A percentile compares a stretch with the other conserved stretches of the same genome.
phyloP scores from a whole-genome alignment of 2,888 invertebrate genomes.

The Mamestra brassicae region DNA sequence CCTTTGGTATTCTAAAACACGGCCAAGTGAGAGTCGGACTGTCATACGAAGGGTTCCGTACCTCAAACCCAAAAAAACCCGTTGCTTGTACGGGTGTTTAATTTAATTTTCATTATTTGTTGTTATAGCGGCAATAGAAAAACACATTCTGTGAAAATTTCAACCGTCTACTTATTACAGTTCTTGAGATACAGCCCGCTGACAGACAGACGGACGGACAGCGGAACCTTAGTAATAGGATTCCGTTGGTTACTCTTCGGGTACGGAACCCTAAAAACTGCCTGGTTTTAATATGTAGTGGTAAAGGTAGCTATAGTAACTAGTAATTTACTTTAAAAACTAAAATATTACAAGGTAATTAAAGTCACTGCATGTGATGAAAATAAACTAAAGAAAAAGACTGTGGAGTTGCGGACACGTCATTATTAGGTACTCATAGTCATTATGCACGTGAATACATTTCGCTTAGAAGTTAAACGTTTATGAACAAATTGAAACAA shows the following conservation, averaged over 20 bases:
- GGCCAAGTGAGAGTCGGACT: too few species aligned
- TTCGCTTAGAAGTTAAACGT: not conserved
- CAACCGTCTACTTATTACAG: too few species aligned
- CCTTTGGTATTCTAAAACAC: not conserved
- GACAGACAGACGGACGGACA: too few species aligned
- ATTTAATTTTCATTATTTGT: too few species aligned
- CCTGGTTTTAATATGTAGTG: not conserved
- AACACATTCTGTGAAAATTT: too few species aligned
- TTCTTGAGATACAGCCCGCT: too few species aligned
- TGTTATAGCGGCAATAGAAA: too few species aligned
- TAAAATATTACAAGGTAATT: not conserved
- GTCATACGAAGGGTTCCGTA: too few species aligned
- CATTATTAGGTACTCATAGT: not conserved
- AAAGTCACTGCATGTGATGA: not conserved
- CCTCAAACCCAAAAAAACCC: too few species aligned
- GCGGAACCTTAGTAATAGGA: too few species aligned
- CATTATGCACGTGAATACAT: constrained; percentile 10
- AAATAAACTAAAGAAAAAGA: constrained; percentile 14
- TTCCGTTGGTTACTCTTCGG: too few species aligned
- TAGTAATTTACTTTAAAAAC: not conserved
- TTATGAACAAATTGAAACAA: constrained; percentile 22
- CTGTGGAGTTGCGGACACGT: constrained; percentile 1
- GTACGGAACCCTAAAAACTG: not conserved
- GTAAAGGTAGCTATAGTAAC: not conserved
- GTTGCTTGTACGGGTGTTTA: too few species aligned